Conservation (phyloP, 2,888 invertebrate genomes). For the Mimumesa dahlbomi region DNA sequence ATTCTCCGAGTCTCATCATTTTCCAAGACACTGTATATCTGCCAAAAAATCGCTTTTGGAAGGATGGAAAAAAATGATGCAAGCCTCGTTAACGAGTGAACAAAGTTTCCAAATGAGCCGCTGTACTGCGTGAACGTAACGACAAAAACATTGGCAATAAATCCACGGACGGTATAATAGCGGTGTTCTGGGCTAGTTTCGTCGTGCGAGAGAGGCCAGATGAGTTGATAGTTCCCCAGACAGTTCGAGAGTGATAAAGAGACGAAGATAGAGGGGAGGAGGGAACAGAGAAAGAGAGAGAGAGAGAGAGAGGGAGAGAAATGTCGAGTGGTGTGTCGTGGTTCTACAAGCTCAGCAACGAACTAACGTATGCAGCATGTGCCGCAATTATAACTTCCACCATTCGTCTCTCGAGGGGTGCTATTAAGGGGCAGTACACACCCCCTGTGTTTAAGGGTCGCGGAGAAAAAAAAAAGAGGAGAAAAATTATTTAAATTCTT, state of each 20-base stretch:
- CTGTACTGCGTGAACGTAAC: constrained; percentile 42
- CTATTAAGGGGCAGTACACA: constrained; percentile 37
- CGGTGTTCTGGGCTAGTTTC: constrained; percentile 36
- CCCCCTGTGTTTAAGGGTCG: constrained; percentile 1
- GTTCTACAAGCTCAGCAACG: constrained; percentile 60
- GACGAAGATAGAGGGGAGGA: constrained; percentile 23
- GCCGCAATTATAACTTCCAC: constrained; percentile 70
- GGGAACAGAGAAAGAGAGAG: constrained; percentile 9
- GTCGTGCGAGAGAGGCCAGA: constrained; percentile 12
- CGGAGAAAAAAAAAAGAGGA: neutral
- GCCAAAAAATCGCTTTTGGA: neutral
- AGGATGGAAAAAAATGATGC: neutral
- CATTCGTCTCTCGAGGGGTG: constrained; percentile 54
- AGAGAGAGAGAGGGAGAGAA: constrained; percentile 17
- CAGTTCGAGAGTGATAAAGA: constrained; percentile 39
- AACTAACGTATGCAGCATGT: constrained; percentile 64
- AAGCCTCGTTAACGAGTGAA: constrained; percentile 34
- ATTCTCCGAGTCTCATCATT: too few species aligned
- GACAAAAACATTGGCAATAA: constrained; percentile 69
- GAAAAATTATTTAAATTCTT: constrained; percentile 10
- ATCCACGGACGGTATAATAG: constrained; percentile 63
- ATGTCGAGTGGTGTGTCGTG: constrained; percentile 50
- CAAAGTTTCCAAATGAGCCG: constrained; percentile 70
- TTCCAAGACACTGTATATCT: too few species aligned
- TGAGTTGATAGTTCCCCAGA: constrained; percentile 47